Conservation (phyloP, 2,888 invertebrate species). For the Drosophila pseudotakahashii region DNA sequence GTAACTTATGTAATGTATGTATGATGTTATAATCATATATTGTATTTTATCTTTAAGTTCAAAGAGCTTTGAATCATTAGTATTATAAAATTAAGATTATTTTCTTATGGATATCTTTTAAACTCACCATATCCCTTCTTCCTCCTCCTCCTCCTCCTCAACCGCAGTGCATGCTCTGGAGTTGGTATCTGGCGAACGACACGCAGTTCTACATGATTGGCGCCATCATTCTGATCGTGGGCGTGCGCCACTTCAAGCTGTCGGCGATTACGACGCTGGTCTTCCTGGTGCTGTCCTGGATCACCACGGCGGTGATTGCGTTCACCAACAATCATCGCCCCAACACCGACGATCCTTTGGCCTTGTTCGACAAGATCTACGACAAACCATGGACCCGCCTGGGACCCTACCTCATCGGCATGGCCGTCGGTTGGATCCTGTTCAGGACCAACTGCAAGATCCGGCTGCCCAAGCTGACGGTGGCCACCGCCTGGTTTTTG, state of each 20-base stretch:
- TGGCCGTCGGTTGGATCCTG: constrained; percentile 92
- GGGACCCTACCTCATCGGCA: constrained; percentile 93
- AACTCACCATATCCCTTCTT: neutral
- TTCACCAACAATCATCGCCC: constrained; percentile 92
- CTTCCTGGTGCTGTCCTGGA: constrained; percentile 90
- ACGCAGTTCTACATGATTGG: constrained; percentile 94
- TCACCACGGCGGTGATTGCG: constrained; percentile 92
- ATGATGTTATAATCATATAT: too few species aligned
- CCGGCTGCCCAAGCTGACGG: constrained; percentile 88
- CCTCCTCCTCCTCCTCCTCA: neutral
- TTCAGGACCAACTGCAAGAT: constrained; percentile 93
- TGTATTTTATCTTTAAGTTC: too few species aligned
- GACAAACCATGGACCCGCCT: constrained; percentile 95
- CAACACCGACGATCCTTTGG: constrained; percentile 91
- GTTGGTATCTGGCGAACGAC: constrained; percentile 95
- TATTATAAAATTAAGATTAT: too few species aligned
- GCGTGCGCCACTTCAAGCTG: constrained; percentile 91
- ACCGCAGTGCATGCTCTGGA: constrained; percentile 94
- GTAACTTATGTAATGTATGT: too few species aligned
- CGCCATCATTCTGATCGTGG: constrained; percentile 91
- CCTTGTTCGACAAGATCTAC: constrained; percentile 94
- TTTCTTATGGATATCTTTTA: too few species aligned
- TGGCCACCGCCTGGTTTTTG: constrained; percentile 89
- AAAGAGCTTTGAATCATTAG: too few species aligned
- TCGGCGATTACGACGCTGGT: constrained; percentile 88